Conservation (phyloP, 2,113 vertebrate genomes). For the Orientallactaga bullata region DNA sequence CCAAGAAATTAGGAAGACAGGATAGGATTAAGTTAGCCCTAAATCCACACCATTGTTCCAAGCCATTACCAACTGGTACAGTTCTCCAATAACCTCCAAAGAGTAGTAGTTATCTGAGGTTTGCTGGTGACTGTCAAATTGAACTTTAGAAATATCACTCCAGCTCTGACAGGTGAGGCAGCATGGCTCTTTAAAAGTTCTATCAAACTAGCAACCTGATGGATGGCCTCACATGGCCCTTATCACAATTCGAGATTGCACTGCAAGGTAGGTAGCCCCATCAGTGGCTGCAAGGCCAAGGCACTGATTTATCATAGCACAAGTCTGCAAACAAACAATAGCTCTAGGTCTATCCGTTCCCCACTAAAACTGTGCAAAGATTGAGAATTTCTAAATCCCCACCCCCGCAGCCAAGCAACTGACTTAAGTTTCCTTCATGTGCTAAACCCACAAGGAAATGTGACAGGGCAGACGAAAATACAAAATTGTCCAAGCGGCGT, state of each 20-base stretch:
- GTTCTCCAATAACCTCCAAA: constrained; percentile 52
- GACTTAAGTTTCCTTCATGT: constrained; percentile 48
- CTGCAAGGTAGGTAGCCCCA: no score
- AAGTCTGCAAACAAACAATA: constrained; percentile 44
- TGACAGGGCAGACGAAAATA: neutral
- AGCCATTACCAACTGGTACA: constrained; percentile 49
- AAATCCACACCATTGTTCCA: constrained; percentile 68
- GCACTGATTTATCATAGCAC: constrained; percentile 51
- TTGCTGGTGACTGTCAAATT: neutral
- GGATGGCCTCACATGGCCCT: neutral
- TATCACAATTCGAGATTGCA: constrained; percentile 43
- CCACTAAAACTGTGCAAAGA: constrained; percentile 39
- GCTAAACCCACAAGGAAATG: neutral
- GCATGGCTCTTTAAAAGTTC: constrained; percentile 26
- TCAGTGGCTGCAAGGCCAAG: constrained; percentile 5
- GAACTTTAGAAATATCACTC: neutral
- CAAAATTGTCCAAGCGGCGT: neutral
- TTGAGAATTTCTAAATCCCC: constrained; percentile 35
- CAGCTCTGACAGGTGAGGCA: constrained; percentile 27
- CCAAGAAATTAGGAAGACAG: constrained; percentile 68
- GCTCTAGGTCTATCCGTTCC: neutral
- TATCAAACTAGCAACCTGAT: constrained; percentile 10
- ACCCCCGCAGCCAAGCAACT: neutral
- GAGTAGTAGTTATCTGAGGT: neutral
- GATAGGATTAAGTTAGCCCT: constrained; percentile 68